Base-by-base conservation (phyloP, 2,888 invertebrate genomes). In the Melanchra persicariae region DNA sequence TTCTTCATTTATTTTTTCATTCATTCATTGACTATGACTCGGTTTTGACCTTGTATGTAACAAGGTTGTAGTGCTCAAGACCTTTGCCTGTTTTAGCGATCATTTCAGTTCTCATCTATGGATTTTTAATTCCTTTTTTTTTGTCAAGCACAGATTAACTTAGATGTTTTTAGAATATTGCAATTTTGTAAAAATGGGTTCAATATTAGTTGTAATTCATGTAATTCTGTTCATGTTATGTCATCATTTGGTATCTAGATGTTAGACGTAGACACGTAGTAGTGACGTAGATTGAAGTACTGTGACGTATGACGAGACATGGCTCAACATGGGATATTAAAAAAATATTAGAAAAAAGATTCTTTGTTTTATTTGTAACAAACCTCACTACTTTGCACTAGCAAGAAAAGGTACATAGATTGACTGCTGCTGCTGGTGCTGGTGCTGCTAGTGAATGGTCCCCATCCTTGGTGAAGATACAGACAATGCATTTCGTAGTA, bases 261-360 rank as follows among this genome's bases (percentile, higher is more conserved):
- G 37, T 57, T 68, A 75, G 58, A 71, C 64, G 34, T 75, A 81
- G 30, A 73, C 62, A 52, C 37, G 69, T 85, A 84, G 77, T 81
- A 82, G 79, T 83, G 70, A 79, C 67, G 78, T 83, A 85, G 77
- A 71, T 78, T 55, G 78, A 67, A 81, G 58, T 80, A 84, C 84
- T 88, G 86, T 85, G 87, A 89, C 82, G 79, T 80, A 85, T 81
- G 84, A 90, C 89, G 88, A 88, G 89, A 87, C 78, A 87, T 87
- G 91, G 90, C 87, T 92, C 90, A 88, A 86, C 85, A 79, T 85
- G 86, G 89, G 87, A 19, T 8, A 87, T 90, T 73, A 91, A 91
- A 92, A 92, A 93, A 88, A 80, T 59, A 65, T 70, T 84, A 82
- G 79, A 80, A 79, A 68, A 58, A 52, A 19, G 15, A 10, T 9